A percentile compares a stretch with the other conserved stretches of the same genome.
These are phyloP conservation scores for Sebastes miniatus DNA, from an alignment of 2,797 vertebrate species.

Conservation along the genomic window DNA sequence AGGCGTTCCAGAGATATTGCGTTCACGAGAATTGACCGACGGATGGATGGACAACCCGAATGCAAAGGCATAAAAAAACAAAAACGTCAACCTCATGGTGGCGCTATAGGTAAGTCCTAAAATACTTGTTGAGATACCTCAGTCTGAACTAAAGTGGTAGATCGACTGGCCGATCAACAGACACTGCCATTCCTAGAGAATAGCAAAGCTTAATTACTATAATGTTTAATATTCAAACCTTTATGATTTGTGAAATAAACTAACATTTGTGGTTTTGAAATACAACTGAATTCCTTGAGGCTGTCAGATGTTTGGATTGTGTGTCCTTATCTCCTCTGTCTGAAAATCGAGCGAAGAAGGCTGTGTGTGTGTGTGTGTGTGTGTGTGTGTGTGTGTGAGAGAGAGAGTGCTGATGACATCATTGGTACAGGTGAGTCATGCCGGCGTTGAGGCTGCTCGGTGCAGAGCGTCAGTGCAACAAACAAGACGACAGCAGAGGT, in stretches of 20 bases:
- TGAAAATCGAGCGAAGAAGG: not conserved
- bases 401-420: slow-evolving; percentile 54
- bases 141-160: not conserved
- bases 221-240: not conserved
- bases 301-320: not conserved
- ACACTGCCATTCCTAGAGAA: not conserved
- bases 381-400: slow-evolving; percentile 6
- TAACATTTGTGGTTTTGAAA: not conserved
- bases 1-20: too few relatives aligned
- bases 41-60: too few relatives aligned
- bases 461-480: slow-evolving; percentile 45
- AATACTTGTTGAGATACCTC: not conserved
- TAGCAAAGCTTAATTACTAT: not conserved
- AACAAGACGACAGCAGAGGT: slow-evolving; percentile 65
- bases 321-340: slow-evolving; percentile 4
- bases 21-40: too few relatives aligned
- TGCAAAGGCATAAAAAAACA: too few relatives aligned
- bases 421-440: slow-evolving; percentile 73
- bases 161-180: not conserved
- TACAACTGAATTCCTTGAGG: not conserved
- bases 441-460: slow-evolving; percentile 41
- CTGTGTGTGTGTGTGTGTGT: not conserved
- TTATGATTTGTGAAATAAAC: not conserved
- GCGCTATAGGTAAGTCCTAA: not conserved
- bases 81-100: not conserved